Evolutionary conservation across 2,888 invertebrate species (phyloP).

Genomic region (Tipula unca): DNA sequence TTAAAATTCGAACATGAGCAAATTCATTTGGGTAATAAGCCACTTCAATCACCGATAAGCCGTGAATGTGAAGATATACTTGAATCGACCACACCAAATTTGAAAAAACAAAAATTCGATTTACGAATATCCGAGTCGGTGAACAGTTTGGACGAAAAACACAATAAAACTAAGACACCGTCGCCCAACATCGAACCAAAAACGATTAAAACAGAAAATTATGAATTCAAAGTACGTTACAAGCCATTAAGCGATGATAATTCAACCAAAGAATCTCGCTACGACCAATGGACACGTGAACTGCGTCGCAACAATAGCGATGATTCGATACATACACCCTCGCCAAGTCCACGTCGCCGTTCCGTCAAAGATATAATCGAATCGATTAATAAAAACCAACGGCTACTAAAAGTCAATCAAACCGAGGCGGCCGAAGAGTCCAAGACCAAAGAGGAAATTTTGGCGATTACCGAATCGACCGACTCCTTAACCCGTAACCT

Average conservation of each 20-base stretch:
- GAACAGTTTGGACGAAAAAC: constrained; percentile 24
- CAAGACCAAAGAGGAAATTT: not conserved
- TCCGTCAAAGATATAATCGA: constrained; percentile 36
- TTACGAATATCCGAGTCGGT: constrained; percentile 28
- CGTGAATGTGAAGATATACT: constrained; percentile 20
- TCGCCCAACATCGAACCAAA: not conserved
- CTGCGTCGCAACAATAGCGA: not conserved
- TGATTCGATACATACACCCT: not conserved
- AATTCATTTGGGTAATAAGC: not conserved
- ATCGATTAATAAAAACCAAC: constrained; percentile 40
- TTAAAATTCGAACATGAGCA: not conserved
- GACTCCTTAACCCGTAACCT: constrained; percentile 22
- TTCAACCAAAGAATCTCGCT: constrained; percentile 19
- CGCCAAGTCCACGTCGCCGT: constrained; percentile 24
- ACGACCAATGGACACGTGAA: not conserved
- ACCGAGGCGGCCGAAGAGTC: not conserved
- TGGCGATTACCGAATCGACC: not conserved
- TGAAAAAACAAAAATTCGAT: constrained; percentile 21
- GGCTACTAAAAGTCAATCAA: constrained; percentile 34
- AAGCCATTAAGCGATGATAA: constrained; percentile 25
- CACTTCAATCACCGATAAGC: constrained; percentile 17
- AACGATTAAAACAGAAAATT: constrained; percentile 21
- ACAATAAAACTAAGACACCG: not conserved
- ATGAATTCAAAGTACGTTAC: constrained; percentile 24
- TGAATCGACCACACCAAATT: constrained; percentile 8